These are phyloP conservation scores for Pipistrellus pipistrellus DNA, from an alignment of 2,797 vertebrate species.

Conservation along the genomic window DNA sequence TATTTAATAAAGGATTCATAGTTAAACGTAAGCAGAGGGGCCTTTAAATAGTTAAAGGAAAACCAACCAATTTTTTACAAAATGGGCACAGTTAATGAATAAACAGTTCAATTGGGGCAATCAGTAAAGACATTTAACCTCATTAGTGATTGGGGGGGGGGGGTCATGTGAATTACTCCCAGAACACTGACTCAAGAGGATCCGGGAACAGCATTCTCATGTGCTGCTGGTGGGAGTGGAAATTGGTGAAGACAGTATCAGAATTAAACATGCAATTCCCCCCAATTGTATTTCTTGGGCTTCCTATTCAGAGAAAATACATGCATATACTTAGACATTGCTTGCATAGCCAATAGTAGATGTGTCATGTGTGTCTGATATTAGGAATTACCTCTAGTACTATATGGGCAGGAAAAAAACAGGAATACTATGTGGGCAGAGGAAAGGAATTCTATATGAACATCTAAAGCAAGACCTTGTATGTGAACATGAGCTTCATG, in stretches of 20 bases:
- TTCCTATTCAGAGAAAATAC: background rate
- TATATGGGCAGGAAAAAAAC: background rate
- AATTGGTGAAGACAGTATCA: background rate
- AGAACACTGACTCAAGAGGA: background rate
- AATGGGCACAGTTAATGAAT: background rate
- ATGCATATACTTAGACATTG: too few species aligned
- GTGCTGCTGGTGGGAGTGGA: background rate
- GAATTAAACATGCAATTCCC: background rate
- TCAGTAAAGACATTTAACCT: constrained; percentile 18
- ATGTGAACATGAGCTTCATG: background rate
- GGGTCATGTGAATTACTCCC: background rate
- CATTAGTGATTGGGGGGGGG: background rate
- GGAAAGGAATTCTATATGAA: background rate
- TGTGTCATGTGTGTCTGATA: background rate
- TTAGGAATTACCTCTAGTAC: background rate
- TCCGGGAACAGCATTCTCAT: background rate
- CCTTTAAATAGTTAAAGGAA: constrained; percentile 13
- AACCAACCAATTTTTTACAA: background rate
- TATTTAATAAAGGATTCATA: background rate
- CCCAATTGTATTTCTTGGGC: background rate
- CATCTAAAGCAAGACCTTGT: background rate
- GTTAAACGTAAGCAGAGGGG: background rate
- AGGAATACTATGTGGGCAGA: background rate
- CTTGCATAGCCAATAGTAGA: background rate
- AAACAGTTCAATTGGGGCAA: background rate